Evolutionary conservation across 2,113 vertebrate genomes (phyloP).

Genomic region (Echinops telfairi): DNA sequence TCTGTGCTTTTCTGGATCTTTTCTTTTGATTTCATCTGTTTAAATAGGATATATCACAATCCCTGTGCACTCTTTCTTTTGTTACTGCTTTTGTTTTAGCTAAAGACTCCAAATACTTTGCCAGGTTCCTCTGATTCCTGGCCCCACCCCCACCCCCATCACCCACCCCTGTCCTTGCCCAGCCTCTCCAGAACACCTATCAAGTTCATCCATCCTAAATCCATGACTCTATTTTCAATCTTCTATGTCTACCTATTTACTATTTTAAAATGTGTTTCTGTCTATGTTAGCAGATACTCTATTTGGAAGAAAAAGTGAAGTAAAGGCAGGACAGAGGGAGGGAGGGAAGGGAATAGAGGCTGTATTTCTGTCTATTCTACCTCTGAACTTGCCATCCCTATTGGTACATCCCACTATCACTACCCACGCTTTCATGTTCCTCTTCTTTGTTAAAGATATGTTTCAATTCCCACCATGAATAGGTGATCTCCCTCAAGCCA

Average conservation of each 20-base stretch:
- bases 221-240: neutral
- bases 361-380: neutral
- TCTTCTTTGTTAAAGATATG: neutral
- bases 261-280: neutral
- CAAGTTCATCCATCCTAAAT: neutral
- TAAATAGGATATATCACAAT: neutral
- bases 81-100: neutral
- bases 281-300: neutral
- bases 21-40: neutral
- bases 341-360: neutral
- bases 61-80: neutral
- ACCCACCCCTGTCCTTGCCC: too few species aligned
- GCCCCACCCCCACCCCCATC: too few species aligned
- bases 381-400: too few species aligned
- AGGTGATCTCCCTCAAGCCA: neutral
- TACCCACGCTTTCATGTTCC: neutral
- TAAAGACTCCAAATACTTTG: slow-evolving; percentile 15
- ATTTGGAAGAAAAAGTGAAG: neutral
- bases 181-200: neutral
- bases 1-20: neutral
- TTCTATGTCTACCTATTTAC: neutral
- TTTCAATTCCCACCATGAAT: neutral
- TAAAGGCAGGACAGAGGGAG: neutral
- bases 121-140: neutral
- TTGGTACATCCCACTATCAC: neutral